phyloP scores from a whole-genome alignment of 2,797 vertebrate genomes.

The Gymnothorax javanicus region DNA sequence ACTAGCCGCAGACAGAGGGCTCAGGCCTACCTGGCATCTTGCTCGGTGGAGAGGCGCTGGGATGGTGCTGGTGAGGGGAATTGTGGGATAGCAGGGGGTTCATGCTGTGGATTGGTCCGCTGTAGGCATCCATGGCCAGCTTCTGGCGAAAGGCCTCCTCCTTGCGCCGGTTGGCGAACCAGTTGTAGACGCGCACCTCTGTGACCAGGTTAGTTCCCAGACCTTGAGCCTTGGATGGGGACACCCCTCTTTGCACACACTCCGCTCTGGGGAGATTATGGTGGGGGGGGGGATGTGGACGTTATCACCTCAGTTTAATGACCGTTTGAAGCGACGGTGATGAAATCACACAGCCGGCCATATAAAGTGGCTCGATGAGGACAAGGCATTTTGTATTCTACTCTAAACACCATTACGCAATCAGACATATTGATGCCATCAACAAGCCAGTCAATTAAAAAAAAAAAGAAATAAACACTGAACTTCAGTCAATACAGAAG shows the following conservation, averaged over 20 bases:
- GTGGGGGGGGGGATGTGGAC: constrained; percentile 21
- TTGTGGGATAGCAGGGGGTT: constrained; percentile 86
- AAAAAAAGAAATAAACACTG: neutral
- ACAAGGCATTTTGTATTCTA: neutral
- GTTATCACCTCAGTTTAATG: neutral
- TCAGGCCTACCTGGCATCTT: constrained; percentile 76
- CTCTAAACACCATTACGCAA: neutral
- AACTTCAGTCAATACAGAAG: neutral
- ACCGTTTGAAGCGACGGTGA: neutral
- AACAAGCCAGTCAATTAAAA: neutral
- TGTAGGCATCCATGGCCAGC: constrained; percentile 93
- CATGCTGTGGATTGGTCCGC: constrained; percentile 79
- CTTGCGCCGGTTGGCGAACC: constrained; percentile 98
- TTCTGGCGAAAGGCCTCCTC: constrained; percentile 98
- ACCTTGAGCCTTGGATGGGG: constrained; percentile 96
- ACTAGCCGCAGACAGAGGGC: neutral
- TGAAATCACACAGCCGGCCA: neutral
- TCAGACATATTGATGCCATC: neutral
- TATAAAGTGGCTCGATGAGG: neutral
- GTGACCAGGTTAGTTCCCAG: constrained; percentile 97
- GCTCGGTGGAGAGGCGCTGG: constrained; percentile 87
- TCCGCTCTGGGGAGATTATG: constrained; percentile 80
- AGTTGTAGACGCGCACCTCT: constrained; percentile 97
- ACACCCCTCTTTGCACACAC: constrained; percentile 96
- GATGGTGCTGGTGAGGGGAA: constrained; percentile 89